Percentiles rank a stretch among this genome's conserved stretches.
Evolutionary conservation across 1,140 invertebrate species (phyloP).

Genomic region (Choristoneura fumiferana): DNA sequence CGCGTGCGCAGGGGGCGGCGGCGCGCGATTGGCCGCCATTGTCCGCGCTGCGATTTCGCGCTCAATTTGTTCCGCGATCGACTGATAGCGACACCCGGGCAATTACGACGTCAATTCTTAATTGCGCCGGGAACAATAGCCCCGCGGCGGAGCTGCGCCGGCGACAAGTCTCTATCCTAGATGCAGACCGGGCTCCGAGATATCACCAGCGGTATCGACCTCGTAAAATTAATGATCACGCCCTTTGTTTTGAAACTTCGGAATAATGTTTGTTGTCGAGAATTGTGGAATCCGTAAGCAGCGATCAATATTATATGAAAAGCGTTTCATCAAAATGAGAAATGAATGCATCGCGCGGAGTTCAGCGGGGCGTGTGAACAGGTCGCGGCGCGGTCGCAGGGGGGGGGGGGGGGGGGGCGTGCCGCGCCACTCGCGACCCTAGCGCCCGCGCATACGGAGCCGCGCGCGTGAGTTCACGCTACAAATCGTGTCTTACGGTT

Average conservation of each 20-base stretch:
- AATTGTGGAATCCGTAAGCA: constrained; percentile 17
- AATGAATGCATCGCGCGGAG: constrained; percentile 18
- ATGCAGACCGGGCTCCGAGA: background rate
- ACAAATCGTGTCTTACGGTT: constrained; percentile 2
- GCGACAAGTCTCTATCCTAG: background rate
- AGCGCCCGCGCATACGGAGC: background rate
- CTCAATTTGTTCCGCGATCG: constrained; percentile 47
- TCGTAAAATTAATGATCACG: constrained; percentile 14
- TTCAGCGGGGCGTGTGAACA: constrained; percentile 17
- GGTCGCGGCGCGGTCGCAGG: background rate
- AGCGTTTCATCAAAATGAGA: constrained; percentile 18
- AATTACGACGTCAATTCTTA: constrained; percentile 52
- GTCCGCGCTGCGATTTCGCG: constrained; percentile 41
- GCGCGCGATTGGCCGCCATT: constrained; percentile 39
- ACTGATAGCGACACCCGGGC: constrained; percentile 40
- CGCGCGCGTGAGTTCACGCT: too few species aligned
- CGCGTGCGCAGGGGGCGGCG: constrained; percentile 29
- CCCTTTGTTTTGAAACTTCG: constrained; percentile 12
- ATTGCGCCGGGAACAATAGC: constrained; percentile 28
- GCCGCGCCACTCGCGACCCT: too few species aligned
- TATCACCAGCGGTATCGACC: background rate
- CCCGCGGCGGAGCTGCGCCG: background rate
- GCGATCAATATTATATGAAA: constrained; percentile 17
- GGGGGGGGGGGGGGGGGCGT: too few species aligned
- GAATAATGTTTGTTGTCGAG: constrained; percentile 4